Conservation (phyloP, 2,113 vertebrate genomes). For the Pontoporia blainvillei region DNA sequence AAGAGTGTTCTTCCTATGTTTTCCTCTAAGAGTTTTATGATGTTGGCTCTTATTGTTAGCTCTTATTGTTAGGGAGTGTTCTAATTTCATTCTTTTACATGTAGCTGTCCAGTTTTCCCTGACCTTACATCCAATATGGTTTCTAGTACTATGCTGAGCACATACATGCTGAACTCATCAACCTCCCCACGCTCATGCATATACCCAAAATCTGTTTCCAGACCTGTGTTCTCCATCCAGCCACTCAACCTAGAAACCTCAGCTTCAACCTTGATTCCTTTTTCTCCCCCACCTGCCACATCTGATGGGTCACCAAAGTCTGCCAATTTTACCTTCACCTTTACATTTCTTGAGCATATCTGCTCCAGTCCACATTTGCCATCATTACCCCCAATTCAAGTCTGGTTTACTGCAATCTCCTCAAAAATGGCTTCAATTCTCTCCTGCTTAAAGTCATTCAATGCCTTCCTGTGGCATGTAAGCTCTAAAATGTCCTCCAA, state of each 20-base stretch:
- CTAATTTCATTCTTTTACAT: no score
- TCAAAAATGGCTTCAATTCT: background rate
- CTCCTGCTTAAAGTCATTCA: background rate
- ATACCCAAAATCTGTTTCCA: background rate
- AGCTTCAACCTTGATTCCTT: background rate
- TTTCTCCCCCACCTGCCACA: background rate
- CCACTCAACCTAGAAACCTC: background rate
- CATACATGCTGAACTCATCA: background rate
- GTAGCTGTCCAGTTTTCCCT: background rate
- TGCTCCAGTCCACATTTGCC: background rate
- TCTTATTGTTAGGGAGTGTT: no score
- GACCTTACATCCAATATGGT: background rate
- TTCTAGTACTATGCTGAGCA: background rate
- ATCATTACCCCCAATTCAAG: background rate
- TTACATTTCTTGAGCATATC: background rate
- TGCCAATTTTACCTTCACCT: background rate
- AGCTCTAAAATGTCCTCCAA: background rate
- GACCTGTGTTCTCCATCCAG: background rate
- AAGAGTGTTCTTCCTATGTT: no score
- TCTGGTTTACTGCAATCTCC: background rate
- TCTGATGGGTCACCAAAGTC: background rate
- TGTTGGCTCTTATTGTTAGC: no score
- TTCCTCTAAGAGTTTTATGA: no score
- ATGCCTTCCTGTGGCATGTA: background rate
- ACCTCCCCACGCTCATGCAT: background rate